Percentiles rank a stretch among this genome's conserved stretches.
Evolutionary conservation across 1,140 invertebrate genomes (phyloP).

Genomic region (Cotesia vestalis): DNA sequence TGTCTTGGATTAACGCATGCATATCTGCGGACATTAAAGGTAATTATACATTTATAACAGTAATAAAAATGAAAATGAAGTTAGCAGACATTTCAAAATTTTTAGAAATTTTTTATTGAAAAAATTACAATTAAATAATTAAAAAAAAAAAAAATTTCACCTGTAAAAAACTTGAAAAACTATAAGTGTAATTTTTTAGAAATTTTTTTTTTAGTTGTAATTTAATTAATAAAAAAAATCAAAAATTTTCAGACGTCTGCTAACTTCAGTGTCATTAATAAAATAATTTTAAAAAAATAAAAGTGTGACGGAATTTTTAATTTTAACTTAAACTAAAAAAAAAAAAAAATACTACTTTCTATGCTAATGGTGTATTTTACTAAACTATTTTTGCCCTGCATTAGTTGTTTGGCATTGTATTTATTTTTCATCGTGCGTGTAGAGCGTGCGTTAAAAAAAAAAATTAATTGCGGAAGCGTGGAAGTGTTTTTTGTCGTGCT

Average conservation of each 20-base stretch:
- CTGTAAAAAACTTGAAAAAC: too few relatives aligned
- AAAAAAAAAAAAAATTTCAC: neutral
- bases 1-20: constrained; percentile 32
- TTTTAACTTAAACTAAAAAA: neutral
- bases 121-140: neutral
- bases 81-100: too few relatives aligned
- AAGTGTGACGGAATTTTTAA: too few relatives aligned
- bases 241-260: too few relatives aligned
- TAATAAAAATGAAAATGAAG: neutral
- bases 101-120: too few relatives aligned
- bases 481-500: constrained; percentile 32
- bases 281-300: too few relatives aligned
- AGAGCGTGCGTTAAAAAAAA: constrained; percentile 27
- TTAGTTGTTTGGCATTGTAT: neutral
- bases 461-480: constrained; percentile 22
- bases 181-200: too few relatives aligned
- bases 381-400: neutral
- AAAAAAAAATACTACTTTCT: neutral
- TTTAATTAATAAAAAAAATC: too few relatives aligned
- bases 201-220: too few relatives aligned
- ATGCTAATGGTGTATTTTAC: neutral
- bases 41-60: constrained; percentile 2
- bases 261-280: too few relatives aligned
- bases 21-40: constrained; percentile 37
- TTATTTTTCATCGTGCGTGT: constrained; percentile 25